These are phyloP conservation scores for Lithodes maja DNA, from an alignment of 2,888 invertebrate species.

Conservation along the genomic window DNA sequence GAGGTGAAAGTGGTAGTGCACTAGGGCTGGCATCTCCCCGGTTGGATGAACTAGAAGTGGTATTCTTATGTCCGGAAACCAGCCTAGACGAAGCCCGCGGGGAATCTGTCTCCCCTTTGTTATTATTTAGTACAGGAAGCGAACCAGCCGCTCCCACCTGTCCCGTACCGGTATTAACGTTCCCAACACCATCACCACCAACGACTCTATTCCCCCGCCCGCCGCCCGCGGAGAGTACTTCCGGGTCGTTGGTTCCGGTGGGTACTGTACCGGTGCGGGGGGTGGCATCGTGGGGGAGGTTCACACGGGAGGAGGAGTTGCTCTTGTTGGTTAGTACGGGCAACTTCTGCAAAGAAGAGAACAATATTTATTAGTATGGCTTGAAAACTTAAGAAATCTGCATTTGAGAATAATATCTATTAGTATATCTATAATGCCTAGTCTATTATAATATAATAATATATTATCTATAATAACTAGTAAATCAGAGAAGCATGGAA, in stretches of 20 bases:
- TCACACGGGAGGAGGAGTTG: conserved; percentile 65
- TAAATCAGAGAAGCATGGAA: no score
- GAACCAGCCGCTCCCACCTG: conserved; percentile 43
- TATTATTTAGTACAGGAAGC: conserved; percentile 74
- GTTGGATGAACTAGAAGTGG: conserved; percentile 20
- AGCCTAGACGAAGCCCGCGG: conserved; percentile 28
- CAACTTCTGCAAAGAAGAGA: conserved; percentile 44
- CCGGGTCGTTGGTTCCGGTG: conserved; percentile 11
- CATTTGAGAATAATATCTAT: no score
- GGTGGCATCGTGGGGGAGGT: conserved; percentile 64
- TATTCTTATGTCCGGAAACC: background rate
- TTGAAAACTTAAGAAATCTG: no score
- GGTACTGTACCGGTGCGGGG: conserved; percentile 10
- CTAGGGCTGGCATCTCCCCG: conserved; percentile 12
- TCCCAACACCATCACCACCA: conserved; percentile 11
- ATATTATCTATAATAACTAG: no score
- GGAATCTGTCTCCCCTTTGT: conserved; percentile 73
- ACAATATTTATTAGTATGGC: no score
- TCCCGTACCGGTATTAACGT: background rate
- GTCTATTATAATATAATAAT: no score
- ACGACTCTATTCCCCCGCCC: conserved; percentile 18
- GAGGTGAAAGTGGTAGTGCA: conserved; percentile 51
- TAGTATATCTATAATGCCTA: no score
- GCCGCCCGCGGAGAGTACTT: conserved; percentile 46
- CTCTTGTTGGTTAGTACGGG: conserved; percentile 67